Evolutionary conservation across 2,888 invertebrate genomes (phyloP), one percentile per base, ranked within the genome.

Genomic region (Aelia acuminata): DNA sequence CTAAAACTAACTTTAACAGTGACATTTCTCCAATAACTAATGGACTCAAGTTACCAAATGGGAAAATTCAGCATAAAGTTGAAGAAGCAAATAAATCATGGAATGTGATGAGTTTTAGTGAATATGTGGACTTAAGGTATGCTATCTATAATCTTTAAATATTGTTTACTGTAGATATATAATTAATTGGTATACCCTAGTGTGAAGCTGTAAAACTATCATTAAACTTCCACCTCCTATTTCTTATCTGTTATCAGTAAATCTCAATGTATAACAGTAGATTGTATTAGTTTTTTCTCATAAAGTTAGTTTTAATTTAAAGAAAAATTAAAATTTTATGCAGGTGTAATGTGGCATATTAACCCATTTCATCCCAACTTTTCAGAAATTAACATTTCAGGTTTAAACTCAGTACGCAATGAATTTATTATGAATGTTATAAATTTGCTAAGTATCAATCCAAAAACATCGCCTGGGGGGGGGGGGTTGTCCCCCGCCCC

Each of bases 41-140:
- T 87, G 87, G 87, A 26, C 53, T 39, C 13, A 70, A 87, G 39
- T 20, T 57, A 26, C 63, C 43, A 31, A 87, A 87, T 87, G 87
- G 87, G 5, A 47, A 39, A 47, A 26, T 70, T 87, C 22, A 2
- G 20, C 87, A 87, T 43, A 26, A 87, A 57, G 43, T 15, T n/a
- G 87, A 87, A 47, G 70, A 63, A 39, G 39, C 53, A n/a, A 26
- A 87, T 13, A 70, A 47, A 70, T 87, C 87, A 70, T 87, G 87
- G 87, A 70, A 87, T 70, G 43, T 87, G 26, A 87, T 87, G 87
- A 87, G 57, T 63, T 87, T n/a, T 47, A 63, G 70, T 47, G 87
- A 87, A n/a, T 87, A 87, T 87, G 43, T 70, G 18, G 70, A 87
- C 47, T 70, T 43, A 8, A 87, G 87, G 87, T 87, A 87, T n/a